Percentiles rank a stretch among this genome's conserved stretches.
These are phyloP conservation scores for Odontocolon sp. DNA, from an alignment of 2,888 invertebrate genomes.

Conservation along the genomic window DNA sequence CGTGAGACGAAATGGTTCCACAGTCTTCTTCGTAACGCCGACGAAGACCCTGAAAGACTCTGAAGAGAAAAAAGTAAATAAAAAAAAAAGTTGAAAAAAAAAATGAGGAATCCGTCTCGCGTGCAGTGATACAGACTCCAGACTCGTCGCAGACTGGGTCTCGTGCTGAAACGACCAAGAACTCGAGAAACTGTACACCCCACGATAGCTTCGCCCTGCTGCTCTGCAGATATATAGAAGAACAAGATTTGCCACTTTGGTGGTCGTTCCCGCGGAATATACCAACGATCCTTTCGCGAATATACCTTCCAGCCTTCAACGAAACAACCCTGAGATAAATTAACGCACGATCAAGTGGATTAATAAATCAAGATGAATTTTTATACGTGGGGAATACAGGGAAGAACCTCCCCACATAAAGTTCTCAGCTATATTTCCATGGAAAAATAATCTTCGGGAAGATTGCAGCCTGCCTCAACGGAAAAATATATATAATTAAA, in stretches of 20 bases:
- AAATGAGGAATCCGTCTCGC: not conserved
- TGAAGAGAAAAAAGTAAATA: not conserved
- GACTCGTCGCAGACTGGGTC: constrained; percentile 12
- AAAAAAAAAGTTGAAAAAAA: not conserved
- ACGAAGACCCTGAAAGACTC: not conserved
- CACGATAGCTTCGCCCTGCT: constrained; percentile 13
- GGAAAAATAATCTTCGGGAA: constrained; percentile 20
- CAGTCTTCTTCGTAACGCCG: not conserved
- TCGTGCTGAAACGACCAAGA: not conserved
- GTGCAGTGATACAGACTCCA: constrained; percentile 3
- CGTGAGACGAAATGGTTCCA: no score
- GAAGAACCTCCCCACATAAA: constrained; percentile 42
- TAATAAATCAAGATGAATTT: constrained; percentile 48
- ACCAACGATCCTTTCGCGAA: not conserved
- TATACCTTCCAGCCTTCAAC: constrained; percentile 22
- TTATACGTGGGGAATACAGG: constrained; percentile 32
- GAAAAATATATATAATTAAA: no score
- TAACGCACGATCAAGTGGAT: constrained; percentile 49
- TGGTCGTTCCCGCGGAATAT: constrained; percentile 39
- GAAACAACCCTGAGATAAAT: constrained; percentile 49
- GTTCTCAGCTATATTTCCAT: constrained; percentile 7
- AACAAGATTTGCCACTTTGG: constrained; percentile 53
- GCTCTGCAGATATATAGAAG: constrained; percentile 6
- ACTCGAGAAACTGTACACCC: constrained; percentile 24
- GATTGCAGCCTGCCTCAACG: not conserved